Conservation (phyloP, 2,113 vertebrate species). For the Rafetus swinhoei region DNA sequence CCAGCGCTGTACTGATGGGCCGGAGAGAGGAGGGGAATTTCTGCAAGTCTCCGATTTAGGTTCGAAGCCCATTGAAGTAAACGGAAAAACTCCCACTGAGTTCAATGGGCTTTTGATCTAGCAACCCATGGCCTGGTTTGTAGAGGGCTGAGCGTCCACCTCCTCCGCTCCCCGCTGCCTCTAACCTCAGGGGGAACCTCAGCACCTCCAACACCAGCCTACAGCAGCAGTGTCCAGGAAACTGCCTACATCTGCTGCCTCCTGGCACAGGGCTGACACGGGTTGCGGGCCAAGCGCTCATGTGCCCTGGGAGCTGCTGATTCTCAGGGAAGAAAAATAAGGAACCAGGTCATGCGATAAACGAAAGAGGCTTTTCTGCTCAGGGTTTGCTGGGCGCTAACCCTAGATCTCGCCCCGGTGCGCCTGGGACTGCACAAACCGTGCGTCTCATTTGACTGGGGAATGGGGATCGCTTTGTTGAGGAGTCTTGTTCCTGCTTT, state of each 20-base stretch:
- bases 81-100: background rate
- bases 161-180: background rate
- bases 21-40: background rate
- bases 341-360: background rate
- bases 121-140: background rate
- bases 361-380: background rate
- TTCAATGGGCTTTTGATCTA: background rate
- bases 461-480: background rate
- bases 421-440: background rate
- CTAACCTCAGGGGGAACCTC: background rate
- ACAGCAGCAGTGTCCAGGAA: background rate
- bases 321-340: background rate
- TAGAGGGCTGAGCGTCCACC: background rate
- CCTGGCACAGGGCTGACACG: background rate
- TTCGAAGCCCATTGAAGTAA: background rate
- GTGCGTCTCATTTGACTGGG: too few species aligned
- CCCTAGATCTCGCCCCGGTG: background rate
- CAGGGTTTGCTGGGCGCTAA: background rate
- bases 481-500: background rate
- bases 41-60: background rate
- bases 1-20: background rate
- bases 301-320: rapidly evolving
- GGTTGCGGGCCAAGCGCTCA: background rate
- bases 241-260: background rate
- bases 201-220: background rate